Evolutionary conservation across 2,888 invertebrate species (phyloP), one percentile per base, ranked within the genome.

Genomic region (Ectobius pallidus): DNA sequence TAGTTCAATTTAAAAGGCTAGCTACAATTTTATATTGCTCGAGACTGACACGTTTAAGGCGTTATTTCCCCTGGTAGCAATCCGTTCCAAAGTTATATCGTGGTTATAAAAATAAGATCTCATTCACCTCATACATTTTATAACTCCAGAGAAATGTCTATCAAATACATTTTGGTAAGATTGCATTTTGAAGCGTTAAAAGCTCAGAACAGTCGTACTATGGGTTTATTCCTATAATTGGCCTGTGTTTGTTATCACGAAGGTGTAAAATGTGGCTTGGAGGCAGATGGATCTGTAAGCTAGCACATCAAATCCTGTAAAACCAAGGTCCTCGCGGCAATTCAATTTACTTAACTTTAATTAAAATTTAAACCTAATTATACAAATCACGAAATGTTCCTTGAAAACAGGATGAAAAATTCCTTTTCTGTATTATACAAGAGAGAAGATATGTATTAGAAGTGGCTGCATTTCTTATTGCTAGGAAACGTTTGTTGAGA

Each of bases 371-470:
- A 58, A 58, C 58, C 58, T 58, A 58, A 58, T 58, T 58, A 58
- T 58, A 58, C 58, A 58, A 30, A 58, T 58, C 58, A 58, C 27
- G 58, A 58, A 58, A 58, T 58, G 58, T 58, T 58, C 27, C 58
- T 25, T 58, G 58, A 58, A 58, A 58, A 58, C 30, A 30, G 58
- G 30, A 25, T n/a, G n/a, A 58, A 58, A 58, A 58, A 32, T 30
- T 58, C n/a, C 58, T 30, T 49, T 30, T 30, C 49, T 68, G 49
- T 49, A 49, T 68, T 46, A 68, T 68, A 68, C 25, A 68, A 46
- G 49, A 44, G 44, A n/a, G n/a, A n/a, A n/a, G n/a, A 46, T 44
- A 67, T 68, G 46, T 68, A 44, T 68, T 68, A 68, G 67, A 67
- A 68, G 67, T 68, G 67, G 49, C 49, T 68, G 49, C 49, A 68